phyloP scores from a whole-genome alignment of 2,113 vertebrate species.

The Dicrurus megarhynchus region DNA sequence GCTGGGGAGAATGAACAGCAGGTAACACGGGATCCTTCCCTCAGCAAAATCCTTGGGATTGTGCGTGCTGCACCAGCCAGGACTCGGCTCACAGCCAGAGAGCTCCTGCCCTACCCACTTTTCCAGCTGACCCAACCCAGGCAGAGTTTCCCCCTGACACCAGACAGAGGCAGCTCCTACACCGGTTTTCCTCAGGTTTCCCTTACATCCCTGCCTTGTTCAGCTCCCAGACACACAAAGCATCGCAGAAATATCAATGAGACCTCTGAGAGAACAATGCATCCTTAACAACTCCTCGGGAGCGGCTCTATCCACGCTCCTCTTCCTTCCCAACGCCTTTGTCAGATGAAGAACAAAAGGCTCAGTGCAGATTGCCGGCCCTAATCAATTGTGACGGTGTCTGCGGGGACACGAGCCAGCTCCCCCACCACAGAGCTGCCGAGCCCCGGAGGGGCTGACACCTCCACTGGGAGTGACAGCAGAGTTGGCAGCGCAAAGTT shows the following conservation, averaged over 20 bases:
- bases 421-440: background rate
- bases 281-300: background rate
- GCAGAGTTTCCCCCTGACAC: background rate
- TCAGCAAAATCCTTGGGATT: accelerated
- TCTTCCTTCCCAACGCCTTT: background rate
- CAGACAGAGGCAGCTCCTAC: background rate
- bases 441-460: background rate
- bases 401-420: background rate
- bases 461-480: background rate
- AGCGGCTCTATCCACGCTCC: background rate
- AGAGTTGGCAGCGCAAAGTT: background rate
- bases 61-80: background rate
- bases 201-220: background rate
- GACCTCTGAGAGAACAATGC: background rate
- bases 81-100: background rate
- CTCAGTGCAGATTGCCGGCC: background rate
- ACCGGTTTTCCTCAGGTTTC: background rate
- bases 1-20: accelerated
- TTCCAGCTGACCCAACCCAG: background rate
- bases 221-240: background rate
- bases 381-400: background rate
- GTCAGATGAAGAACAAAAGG: conserved; percentile 19
- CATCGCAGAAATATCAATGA: background rate
- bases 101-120: background rate
- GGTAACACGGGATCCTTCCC: accelerated